These are phyloP conservation scores for Fistularia commersonii DNA, from an alignment of 2,797 vertebrate genomes.

Conservation along the genomic window DNA sequence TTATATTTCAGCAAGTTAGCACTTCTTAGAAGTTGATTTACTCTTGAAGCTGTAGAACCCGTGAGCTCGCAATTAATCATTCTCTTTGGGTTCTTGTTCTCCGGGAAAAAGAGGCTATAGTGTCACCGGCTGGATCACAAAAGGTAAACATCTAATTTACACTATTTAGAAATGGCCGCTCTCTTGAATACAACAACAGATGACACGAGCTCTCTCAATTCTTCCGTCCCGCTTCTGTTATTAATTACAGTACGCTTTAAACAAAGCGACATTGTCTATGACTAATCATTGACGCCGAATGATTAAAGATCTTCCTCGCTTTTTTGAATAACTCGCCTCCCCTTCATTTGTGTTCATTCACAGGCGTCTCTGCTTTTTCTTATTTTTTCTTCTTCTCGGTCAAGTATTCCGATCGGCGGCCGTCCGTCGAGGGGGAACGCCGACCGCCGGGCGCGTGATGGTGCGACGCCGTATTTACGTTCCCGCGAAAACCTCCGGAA, in stretches of 20 bases:
- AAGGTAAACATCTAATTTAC: constrained; percentile 81
- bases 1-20: constrained; percentile 93
- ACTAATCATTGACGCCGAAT: constrained; percentile 75
- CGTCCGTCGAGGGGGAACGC: no score
- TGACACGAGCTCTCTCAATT: constrained; percentile 66
- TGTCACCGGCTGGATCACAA: constrained; percentile 78
- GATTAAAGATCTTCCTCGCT: constrained; percentile 70
- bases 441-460: no score
- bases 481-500: no score
- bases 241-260: constrained; percentile 77
- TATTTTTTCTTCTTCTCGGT: constrained; percentile 22
- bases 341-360: constrained; percentile 49
- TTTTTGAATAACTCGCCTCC: constrained; percentile 56
- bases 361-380: constrained; percentile 36
- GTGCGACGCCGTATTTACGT: no score
- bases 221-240: constrained; percentile 66
- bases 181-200: constrained; percentile 68
- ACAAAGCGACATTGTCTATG: constrained; percentile 77
- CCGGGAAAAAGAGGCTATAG: constrained; percentile 66
- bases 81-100: constrained; percentile 75
- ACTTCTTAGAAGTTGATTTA: constrained; percentile 88
- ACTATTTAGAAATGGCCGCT: constrained; percentile 81
- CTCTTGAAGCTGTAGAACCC: constrained; percentile 86
- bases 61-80: constrained; percentile 85
- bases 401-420: no score